Evolutionary conservation across 2,888 invertebrate species (phyloP).

Genomic region (Latheticus oryzae): DNA sequence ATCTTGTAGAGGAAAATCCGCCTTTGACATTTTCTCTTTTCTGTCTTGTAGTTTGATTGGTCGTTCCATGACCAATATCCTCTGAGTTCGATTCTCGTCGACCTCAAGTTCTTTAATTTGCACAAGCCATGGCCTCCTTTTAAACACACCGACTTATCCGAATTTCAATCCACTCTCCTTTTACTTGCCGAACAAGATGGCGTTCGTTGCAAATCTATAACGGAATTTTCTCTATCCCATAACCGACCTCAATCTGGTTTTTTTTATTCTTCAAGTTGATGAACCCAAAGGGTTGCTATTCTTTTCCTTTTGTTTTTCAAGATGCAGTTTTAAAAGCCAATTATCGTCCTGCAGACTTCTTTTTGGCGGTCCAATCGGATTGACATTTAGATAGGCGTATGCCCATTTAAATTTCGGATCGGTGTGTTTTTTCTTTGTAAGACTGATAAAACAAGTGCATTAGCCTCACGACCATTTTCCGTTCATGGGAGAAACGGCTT

Average conservation of each 20-base stretch:
- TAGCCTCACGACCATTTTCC: constrained; percentile 28
- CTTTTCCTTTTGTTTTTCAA: background rate
- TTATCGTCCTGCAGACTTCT: constrained; percentile 25
- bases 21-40: constrained; percentile 1
- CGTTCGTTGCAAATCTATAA: constrained; percentile 6
- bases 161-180: constrained; percentile 21
- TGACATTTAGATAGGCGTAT: constrained; percentile 30
- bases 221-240: too few species aligned
- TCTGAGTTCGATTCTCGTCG: constrained; percentile 39
- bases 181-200: constrained; percentile 17
- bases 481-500: constrained; percentile 23
- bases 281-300: constrained; percentile 20
- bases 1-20: too few species aligned
- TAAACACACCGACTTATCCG: constrained; percentile 4
- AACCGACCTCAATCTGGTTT: too few species aligned
- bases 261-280: too few species aligned
- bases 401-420: constrained; percentile 30
- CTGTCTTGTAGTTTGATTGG: constrained; percentile 27
- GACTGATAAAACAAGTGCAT: constrained; percentile 28
- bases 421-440: constrained; percentile 18
- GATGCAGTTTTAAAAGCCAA: too few species aligned
- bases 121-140: constrained; percentile 53
- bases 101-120: constrained; percentile 47
- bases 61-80: constrained; percentile 36
- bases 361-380: constrained; percentile 31